Base-by-base conservation (phyloP, 2,888 invertebrate species). In the Microctonus brassicae region DNA sequence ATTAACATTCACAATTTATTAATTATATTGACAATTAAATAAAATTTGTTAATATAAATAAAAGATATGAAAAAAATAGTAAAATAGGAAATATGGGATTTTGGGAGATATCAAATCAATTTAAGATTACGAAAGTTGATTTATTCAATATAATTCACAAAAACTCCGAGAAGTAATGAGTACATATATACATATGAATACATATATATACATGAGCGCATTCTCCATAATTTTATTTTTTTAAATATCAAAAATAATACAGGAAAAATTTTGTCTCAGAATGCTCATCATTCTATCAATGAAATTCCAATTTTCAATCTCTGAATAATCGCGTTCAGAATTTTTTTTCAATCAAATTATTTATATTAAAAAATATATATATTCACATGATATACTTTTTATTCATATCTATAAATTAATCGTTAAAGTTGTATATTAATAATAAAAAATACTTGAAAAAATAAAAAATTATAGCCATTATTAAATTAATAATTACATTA, bases 121-220 rank as follows among this genome's bases (percentile, higher is more conserved):
- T 75, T 78, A 75, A 80, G 75, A 79, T 80, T 80, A 75, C 79
- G 71, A 78, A 82, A 80, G 83, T 81, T 82, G 77, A 78, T 84
- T 86, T 86, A 84, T 85, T 86, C 77, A 83, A 80, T 80, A 82
- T 78, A 84, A 83, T 84, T 78, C 78, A 82, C 79, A 39, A 82
- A 81, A 73, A 67, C 75, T 77, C 73, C 73, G 69, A 70, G 70
- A 65, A 64, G 66, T 66, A 53, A 53, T 60, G 47, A 67, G n/a
- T 39, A n/a, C n/a, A n/a, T n/a, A n/a, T n/a, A n/a, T n/a, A n/a
- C n/a, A n/a, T n/a, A n/a, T n/a, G n/a, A n/a, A n/a, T 39, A 39
- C n/a, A 13, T 39, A 39, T 39, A n/a, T 39, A 39, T n/a, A 39
- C 39, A 39, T n/a, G 39, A 13, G 39, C 57, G 39, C 62, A 67